phyloP scores from a whole-genome alignment of 2,888 invertebrate species.

The Limulus polyphemus region DNA sequence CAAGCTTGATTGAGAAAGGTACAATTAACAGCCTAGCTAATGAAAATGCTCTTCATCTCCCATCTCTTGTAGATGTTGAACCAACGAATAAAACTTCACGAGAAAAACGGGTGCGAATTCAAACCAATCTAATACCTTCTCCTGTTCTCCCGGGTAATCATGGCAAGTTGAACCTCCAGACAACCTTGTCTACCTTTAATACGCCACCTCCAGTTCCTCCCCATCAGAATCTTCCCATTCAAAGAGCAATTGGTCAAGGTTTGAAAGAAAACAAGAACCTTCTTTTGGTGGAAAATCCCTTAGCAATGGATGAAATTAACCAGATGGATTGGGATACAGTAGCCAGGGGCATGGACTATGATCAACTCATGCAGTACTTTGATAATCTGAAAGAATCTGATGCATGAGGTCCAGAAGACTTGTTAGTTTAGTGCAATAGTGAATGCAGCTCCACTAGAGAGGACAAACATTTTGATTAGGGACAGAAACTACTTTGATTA shows the following conservation, averaged over 20 bases:
- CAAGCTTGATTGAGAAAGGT: slow-evolving; percentile 15
- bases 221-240: slow-evolving; percentile 17
- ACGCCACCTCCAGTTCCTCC: slow-evolving; percentile 21
- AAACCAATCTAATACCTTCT: slow-evolving; percentile 21
- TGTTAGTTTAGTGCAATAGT: too few species aligned
- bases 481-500: too few species aligned
- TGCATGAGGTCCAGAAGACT: slow-evolving; percentile 35
- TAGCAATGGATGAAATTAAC: slow-evolving; percentile 1
- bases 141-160: slow-evolving; percentile 13
- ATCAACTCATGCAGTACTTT: slow-evolving; percentile 96
- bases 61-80: slow-evolving; percentile 7
- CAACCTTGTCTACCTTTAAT: slow-evolving; percentile 11
- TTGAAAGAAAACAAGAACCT: neutral
- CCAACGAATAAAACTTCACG: slow-evolving; percentile 12
- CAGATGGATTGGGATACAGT: slow-evolving; percentile 22
- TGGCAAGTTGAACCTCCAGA: slow-evolving; percentile 8
- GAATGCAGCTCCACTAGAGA: too few species aligned
- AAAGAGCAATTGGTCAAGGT: neutral
- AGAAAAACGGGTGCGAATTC: slow-evolving; percentile 21
- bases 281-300: neutral
- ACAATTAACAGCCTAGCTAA: slow-evolving; percentile 8
- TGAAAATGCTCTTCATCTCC: slow-evolving; percentile 1
- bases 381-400: slow-evolving; percentile 84
- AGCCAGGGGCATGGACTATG: slow-evolving; percentile 78
- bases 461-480: too few species aligned